phyloP scores from a whole-genome alignment of 2,113 vertebrate species.

The Acanthochromis polyacanthus region DNA sequence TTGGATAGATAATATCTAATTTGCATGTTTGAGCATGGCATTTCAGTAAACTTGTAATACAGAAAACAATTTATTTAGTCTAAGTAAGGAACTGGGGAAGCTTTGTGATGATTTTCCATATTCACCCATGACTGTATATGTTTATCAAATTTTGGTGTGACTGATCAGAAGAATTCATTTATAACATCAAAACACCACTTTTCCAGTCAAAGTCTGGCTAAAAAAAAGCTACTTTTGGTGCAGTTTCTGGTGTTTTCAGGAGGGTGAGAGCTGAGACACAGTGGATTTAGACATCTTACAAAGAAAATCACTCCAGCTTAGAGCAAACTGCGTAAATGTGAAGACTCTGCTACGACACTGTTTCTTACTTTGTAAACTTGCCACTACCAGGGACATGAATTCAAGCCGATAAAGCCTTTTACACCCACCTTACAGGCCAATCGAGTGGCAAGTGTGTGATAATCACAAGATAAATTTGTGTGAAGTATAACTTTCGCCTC shows the following conservation, averaged over 20 bases:
- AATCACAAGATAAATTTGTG: conserved; percentile 33
- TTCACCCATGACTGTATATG: no score
- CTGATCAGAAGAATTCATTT: neutral
- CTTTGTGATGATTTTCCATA: no score
- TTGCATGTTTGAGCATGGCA: no score
- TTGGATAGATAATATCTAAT: no score
- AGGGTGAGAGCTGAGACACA: neutral
- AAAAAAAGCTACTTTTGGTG: neutral
- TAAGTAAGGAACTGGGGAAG: no score
- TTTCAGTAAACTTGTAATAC: no score
- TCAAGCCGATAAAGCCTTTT: conserved; percentile 14
- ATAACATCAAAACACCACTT: neutral
- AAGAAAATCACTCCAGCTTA: neutral
- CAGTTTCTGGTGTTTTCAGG: neutral
- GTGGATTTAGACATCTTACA: neutral
- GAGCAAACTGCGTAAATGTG: neutral
- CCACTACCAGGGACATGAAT: neutral
- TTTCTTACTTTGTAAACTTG: neutral
- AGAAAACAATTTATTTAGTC: no score
- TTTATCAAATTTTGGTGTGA: no score
- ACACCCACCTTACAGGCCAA: neutral
- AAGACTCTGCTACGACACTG: no score
- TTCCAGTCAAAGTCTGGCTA: neutral
- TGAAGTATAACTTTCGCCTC: conserved; percentile 43
- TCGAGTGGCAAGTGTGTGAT: neutral